phyloP scores from a whole-genome alignment of 2,888 invertebrate genomes.

The Drosophila glabriapex region DNA sequence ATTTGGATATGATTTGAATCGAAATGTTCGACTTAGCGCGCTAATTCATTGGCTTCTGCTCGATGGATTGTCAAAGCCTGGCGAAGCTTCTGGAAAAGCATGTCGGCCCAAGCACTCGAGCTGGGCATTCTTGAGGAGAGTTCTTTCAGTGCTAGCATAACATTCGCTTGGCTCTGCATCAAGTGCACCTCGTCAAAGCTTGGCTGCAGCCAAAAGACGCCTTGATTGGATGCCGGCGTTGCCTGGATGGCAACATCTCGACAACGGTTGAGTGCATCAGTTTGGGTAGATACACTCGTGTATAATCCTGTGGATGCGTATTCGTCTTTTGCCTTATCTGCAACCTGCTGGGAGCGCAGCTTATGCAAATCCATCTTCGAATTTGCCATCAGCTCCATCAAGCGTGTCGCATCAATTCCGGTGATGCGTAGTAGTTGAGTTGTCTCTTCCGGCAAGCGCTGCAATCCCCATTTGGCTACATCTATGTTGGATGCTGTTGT shows the following conservation, averaged over 20 bases:
- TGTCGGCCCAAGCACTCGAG: slow-evolving; percentile 24
- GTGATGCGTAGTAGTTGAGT: slow-evolving; percentile 49
- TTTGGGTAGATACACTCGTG: slow-evolving; percentile 46
- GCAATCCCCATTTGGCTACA: slow-evolving; percentile 57
- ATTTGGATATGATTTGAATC: neutral
- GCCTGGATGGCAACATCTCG: slow-evolving; percentile 38
- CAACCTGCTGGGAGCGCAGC: slow-evolving; percentile 28
- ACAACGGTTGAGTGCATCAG: slow-evolving; percentile 7
- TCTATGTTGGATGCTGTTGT: slow-evolving; percentile 39
- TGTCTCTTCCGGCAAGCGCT: slow-evolving; percentile 45
- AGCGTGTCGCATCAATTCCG: slow-evolving; percentile 43
- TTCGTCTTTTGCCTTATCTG: slow-evolving; percentile 10
- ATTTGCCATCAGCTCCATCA: slow-evolving; percentile 42
- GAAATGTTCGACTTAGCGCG: neutral
- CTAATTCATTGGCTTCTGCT: slow-evolving; percentile 1
- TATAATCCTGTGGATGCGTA: slow-evolving; percentile 24
- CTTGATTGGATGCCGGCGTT: neutral
- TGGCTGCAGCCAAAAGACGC: slow-evolving; percentile 44
- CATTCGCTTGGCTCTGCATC: slow-evolving; percentile 51
- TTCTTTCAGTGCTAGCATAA: slow-evolving; percentile 51
- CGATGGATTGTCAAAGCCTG: slow-evolving; percentile 34
- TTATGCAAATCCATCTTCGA: slow-evolving; percentile 40
- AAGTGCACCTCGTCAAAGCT: slow-evolving; percentile 31
- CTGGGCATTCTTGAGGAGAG: slow-evolving; percentile 33
- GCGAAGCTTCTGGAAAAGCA: slow-evolving; percentile 28